These are phyloP conservation scores for Capromys pilorides DNA, from an alignment of 2,797 vertebrate species.

Conservation along the genomic window DNA sequence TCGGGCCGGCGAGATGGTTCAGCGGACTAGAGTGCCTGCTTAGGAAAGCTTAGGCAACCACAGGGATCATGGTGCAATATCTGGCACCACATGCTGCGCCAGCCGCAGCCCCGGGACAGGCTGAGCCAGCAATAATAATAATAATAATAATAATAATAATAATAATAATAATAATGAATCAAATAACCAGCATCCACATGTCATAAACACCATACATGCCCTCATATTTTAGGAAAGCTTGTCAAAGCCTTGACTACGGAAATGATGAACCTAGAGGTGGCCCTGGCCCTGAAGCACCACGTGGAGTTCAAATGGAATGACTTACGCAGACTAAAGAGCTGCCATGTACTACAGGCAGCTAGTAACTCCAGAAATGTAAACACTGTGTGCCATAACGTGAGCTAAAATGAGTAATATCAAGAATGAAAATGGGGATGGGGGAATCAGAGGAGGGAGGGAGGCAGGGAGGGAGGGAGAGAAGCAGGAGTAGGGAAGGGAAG, in stretches of 20 bases:
- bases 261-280: conserved; percentile 10
- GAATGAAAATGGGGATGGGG: background rate
- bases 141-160: too few relatives aligned
- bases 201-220: background rate
- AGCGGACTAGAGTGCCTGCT: too few relatives aligned
- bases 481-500: background rate
- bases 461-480: too few relatives aligned
- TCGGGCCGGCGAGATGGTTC: too few relatives aligned
- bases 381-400: background rate
- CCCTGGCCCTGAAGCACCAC: background rate
- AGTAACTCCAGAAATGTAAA: background rate
- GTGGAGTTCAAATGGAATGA: background rate
- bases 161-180: too few relatives aligned
- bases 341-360: background rate
- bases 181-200: background rate
- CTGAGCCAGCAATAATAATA: too few relatives aligned
- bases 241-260: background rate
- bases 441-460: background rate
- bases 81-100: too few relatives aligned
- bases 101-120: too few relatives aligned
- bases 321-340: background rate
- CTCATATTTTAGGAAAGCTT: background rate
- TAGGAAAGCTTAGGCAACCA: too few relatives aligned
- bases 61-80: too few relatives aligned
- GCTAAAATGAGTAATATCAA: background rate